phyloP scores from a whole-genome alignment of 2,888 invertebrate species.

The Lottia scabra region DNA sequence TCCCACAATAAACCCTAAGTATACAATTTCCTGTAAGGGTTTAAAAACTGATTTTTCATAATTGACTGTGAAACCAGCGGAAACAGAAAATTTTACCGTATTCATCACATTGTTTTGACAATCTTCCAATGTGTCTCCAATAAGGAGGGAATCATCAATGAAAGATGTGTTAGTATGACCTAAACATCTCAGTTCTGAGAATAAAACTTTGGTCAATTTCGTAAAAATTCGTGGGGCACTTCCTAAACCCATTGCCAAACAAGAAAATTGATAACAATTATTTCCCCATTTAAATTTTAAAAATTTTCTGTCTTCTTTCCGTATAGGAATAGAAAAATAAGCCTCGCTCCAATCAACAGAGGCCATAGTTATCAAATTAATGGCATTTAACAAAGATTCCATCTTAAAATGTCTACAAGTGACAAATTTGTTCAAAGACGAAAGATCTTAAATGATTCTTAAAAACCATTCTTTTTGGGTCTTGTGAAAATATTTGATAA shows the following conservation, averaged over 20 bases:
- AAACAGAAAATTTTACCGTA: neutral
- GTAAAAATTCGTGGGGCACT: neutral
- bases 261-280: conserved; percentile 11
- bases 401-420: conserved; percentile 25
- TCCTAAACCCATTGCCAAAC: conserved; percentile 13
- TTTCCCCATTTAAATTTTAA: conserved; percentile 17
- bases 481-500: conserved; percentile 23
- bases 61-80: conserved; percentile 4
- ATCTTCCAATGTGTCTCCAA: conserved; percentile 2
- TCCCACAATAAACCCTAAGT: neutral
- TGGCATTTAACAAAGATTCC: conserved; percentile 16
- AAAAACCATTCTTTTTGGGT: conserved; percentile 18
- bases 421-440: conserved; percentile 14
- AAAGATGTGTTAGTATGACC: conserved; percentile 7
- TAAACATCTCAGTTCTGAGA: neutral
- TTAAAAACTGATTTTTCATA: conserved; percentile 10
- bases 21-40: neutral
- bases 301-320: neutral
- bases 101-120: conserved; percentile 12
- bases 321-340: conserved; percentile 19
- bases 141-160: conserved; percentile 10
- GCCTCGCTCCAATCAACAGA: conserved; percentile 19
- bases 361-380: conserved; percentile 21
- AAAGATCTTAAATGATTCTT: conserved; percentile 23
- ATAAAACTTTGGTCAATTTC: neutral